Conservation (phyloP, 1,140 invertebrate genomes). For the Cylas formicarius region DNA sequence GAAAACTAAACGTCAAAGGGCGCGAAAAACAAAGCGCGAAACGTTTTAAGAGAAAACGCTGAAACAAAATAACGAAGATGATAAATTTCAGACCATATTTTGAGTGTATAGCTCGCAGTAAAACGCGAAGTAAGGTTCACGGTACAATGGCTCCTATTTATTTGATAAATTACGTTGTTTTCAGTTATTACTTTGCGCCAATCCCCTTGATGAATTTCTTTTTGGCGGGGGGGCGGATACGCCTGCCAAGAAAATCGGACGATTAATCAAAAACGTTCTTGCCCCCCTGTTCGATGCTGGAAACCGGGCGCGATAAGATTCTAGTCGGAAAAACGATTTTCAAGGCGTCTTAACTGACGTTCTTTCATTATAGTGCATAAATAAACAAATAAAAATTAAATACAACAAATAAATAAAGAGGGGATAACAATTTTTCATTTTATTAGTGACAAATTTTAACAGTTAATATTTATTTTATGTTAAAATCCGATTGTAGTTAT, state of each 20-base stretch:
- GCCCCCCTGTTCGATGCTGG: no score
- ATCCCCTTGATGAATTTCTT: conserved; percentile 23
- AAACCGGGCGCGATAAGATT: no score
- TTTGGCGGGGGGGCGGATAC: conserved; percentile 9
- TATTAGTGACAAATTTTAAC: no score
- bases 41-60: conserved; percentile 31
- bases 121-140: conserved; percentile 23
- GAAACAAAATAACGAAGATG: conserved; percentile 34
- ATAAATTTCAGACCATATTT: conserved; percentile 38
- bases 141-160: conserved; percentile 39
- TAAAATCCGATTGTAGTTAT: no score
- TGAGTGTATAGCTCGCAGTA: conserved; percentile 31
- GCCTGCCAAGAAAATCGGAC: conserved; percentile 23
- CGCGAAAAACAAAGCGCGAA: conserved; percentile 31
- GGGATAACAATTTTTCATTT: no score
- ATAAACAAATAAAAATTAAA: no score
- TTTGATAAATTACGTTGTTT: conserved; percentile 41
- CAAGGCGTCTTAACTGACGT: no score
- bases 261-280: conserved; percentile 23
- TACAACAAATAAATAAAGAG: no score
- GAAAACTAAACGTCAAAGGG: conserved; percentile 24
- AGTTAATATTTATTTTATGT: no score
- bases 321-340: no score
- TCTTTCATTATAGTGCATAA: no score
- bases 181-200: conserved; percentile 37